These are phyloP conservation scores for Noctua janthina DNA, from an alignment of 2,888 invertebrate species.

Conservation along the genomic window DNA sequence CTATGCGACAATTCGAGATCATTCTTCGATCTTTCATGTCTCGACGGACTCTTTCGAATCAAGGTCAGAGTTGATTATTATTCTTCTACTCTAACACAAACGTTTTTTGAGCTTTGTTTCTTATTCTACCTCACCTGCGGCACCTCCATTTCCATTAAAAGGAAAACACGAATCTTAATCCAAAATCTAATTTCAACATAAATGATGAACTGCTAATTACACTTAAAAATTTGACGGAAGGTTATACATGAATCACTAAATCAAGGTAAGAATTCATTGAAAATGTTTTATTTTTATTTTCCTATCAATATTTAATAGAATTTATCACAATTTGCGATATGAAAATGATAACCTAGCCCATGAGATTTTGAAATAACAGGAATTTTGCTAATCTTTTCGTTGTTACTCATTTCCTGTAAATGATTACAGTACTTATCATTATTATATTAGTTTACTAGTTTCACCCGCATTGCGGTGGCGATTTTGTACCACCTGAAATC, in stretches of 20 bases:
- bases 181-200: constrained; percentile 10
- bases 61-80: neutral
- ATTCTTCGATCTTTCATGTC: neutral
- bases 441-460: neutral
- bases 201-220: constrained; percentile 6
- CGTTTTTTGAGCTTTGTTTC: neutral
- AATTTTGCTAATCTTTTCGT: constrained; percentile 27
- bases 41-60: neutral
- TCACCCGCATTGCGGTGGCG: neutral
- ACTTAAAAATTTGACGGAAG: neutral
- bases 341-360: constrained; percentile 5
- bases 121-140: neutral
- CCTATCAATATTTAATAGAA: constrained; percentile 18
- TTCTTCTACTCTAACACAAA: neutral
- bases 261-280: constrained; percentile 22
- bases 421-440: constrained; percentile 18
- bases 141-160: constrained; percentile 10
- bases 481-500: too few relatives aligned
- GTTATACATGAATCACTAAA: constrained; percentile 7
- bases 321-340: constrained; percentile 35
- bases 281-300: constrained; percentile 6
- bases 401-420: constrained; percentile 29
- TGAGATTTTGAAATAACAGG: constrained; percentile 20
- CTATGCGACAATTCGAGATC: neutral
- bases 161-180: neutral